Evolutionary conservation across 1,140 invertebrate species (phyloP), one percentile per base, ranked within the genome.

Genomic region (Bombus waltoni): DNA sequence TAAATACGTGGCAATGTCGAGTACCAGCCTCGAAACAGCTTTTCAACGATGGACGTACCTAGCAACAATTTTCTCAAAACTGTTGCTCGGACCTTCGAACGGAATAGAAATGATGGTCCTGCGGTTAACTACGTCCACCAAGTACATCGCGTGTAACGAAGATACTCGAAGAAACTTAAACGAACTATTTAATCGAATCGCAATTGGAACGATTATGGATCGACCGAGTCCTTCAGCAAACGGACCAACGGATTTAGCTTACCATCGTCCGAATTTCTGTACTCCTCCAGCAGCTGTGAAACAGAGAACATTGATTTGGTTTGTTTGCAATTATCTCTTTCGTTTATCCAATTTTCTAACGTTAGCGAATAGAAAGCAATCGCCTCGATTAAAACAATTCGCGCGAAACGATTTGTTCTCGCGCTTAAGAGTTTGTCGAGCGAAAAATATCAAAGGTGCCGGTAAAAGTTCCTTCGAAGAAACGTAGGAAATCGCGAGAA

Each of bases 251-350:
- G 95, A 93, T 97, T 96, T 18, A 94, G 94, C 88, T 96, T 96
- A 70, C 96, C 97, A 77, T 95, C 95, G 72, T 96, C 96, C 8
- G 97, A 97, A 87, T 96, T 95, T 92, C 95, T 95, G 92, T 97
- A 97, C 86, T 97, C 96, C 89, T 97, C 96, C 72, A 97, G 92
- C 66, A 97, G 94, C 97, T 97, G 95, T 59, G 93, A 94, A 91
- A 88, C 83, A 89, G n/a, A 59, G 28, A 86, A 75, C 9, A 66
- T 85, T 32, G n/a, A 8, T 32, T 65, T 66, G 5, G 22, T 38
- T 68, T 38, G 0, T 35, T 68, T 38, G 8, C 6, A 22, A 42
- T 82, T 57, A 25, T 44, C 8, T 8, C 32, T 80, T 11, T 47
- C 13, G 8, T 11, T 15, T 22, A 1, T 65, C 44, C 62, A 10